phyloP scores from a whole-genome alignment of 2,113 vertebrate species.

The Eclectus roratus region DNA sequence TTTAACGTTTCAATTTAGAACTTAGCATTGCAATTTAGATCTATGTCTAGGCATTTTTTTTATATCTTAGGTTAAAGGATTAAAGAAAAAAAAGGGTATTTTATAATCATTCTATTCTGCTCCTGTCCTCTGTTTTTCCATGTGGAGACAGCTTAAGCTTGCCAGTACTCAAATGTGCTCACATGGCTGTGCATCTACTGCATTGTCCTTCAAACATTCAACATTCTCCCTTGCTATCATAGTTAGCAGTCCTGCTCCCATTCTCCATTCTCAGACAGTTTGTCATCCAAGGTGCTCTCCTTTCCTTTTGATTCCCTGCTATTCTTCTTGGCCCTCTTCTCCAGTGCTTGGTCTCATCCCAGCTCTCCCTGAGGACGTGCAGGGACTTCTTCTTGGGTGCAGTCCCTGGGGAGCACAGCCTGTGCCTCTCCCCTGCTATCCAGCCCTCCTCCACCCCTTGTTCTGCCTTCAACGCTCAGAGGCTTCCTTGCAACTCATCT shows the following conservation, averaged over 20 bases:
- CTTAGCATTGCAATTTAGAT: too few species aligned
- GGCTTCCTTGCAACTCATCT: not conserved
- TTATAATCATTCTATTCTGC: not conserved
- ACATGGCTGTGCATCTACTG: not conserved
- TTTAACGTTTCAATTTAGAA: too few species aligned
- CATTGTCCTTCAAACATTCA: not conserved
- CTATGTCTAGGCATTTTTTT: not conserved
- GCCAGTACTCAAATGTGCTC: not conserved
- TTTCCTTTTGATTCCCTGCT: not conserved
- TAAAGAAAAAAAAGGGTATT: not conserved
- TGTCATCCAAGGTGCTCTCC: not conserved
- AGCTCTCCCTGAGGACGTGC: not conserved
- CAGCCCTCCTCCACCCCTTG: not conserved
- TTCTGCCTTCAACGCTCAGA: not conserved
- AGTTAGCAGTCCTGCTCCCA: not conserved
- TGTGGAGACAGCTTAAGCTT: not conserved
- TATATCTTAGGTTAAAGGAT: not conserved
- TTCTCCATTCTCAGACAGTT: not conserved
- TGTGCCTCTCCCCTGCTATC: rapidly evolving
- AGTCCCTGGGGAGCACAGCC: not conserved
- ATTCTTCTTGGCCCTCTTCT: not conserved
- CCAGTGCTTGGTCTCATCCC: not conserved
- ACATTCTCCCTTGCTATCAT: not conserved
- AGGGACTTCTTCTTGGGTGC: not conserved
- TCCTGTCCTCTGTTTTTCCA: not conserved